A percentile compares a stretch with the other conserved stretches of the same genome.
These are phyloP conservation scores for Thalassoma bifasciatum DNA, from an alignment of 2,113 vertebrate species.

Conservation along the genomic window DNA sequence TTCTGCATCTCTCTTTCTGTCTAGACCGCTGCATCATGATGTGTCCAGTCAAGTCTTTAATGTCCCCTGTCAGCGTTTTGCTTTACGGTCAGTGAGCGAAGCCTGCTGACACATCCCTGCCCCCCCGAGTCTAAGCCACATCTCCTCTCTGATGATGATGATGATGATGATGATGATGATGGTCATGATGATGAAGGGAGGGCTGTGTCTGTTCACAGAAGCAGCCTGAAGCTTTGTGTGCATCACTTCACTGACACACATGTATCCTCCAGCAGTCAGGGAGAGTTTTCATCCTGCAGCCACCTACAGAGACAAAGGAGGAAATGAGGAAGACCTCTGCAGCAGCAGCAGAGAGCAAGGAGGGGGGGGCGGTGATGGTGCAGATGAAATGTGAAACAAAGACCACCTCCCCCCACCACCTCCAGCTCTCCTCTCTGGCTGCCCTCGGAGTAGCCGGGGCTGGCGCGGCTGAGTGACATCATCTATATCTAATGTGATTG, in stretches of 20 bases:
- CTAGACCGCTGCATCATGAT: conserved; percentile 16
- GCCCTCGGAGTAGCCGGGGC: conserved; percentile 62
- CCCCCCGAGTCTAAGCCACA: conserved; percentile 2
- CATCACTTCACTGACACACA: conserved; percentile 14
- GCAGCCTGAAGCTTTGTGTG: conserved; percentile 25
- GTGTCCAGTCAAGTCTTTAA: conserved; percentile 43
- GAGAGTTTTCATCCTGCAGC: not conserved
- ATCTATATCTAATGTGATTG: conserved; percentile 71
- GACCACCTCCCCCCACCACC: conserved; percentile 52
- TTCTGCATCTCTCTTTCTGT: conserved; percentile 3
- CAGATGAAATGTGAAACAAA: conserved; percentile 75
- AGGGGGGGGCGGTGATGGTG: conserved; percentile 4
- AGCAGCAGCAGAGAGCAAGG: not conserved
- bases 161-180: not conserved
- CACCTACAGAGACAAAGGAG: conserved; percentile 42
- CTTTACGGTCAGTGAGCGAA: conserved; percentile 44
- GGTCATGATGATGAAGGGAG: not conserved
- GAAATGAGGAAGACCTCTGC: not conserved
- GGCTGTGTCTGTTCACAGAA: conserved; percentile 30
- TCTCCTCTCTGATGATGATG: not conserved
- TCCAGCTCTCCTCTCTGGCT: conserved; percentile 46
- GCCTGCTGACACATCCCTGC: conserved; percentile 49
- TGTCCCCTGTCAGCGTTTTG: conserved; percentile 28
- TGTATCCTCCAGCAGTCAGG: not conserved
- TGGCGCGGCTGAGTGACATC: conserved; percentile 72